Percentiles rank a stretch among this genome's conserved stretches.
Evolutionary conservation across 2,888 invertebrate genomes (phyloP).

Genomic region (Diaphora mendica): DNA sequence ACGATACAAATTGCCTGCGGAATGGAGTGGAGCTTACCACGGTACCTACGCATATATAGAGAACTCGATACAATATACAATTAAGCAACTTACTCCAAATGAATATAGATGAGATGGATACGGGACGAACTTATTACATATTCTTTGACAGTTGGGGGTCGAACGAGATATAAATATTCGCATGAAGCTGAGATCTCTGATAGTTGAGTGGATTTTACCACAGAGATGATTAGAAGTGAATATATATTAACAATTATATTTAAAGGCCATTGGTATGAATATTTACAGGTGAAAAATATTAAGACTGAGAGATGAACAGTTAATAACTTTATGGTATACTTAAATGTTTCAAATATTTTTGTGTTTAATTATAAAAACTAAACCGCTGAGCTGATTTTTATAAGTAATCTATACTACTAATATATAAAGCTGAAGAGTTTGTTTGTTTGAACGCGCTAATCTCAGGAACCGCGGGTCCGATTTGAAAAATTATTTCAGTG

Average conservation of each 20-base stretch:
- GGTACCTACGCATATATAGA: not conserved
- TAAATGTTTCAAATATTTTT: too few species aligned
- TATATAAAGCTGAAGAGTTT: too few species aligned
- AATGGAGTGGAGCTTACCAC: not conserved
- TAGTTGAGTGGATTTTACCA: not conserved
- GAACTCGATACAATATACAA: not conserved
- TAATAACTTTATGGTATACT: too few species aligned
- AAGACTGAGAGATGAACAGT: too few species aligned
- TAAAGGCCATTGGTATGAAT: not conserved
- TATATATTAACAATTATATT: not conserved
- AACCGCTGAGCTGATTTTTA: too few species aligned
- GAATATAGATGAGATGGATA: slow-evolving; percentile 5
- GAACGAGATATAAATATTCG: not conserved
- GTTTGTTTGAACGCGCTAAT: too few species aligned
- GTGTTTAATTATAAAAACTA: too few species aligned
- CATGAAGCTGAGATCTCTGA: not conserved
- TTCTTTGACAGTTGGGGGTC: not conserved
- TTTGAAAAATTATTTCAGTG: too few species aligned
- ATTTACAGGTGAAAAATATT: not conserved
- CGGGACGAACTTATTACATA: slow-evolving; percentile 3
- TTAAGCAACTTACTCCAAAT: not conserved
- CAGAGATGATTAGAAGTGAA: not conserved
- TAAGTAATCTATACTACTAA: too few species aligned
- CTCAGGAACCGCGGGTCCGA: too few species aligned
- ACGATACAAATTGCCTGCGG: slow-evolving; percentile 4